Evolutionary conservation across 2,888 invertebrate genomes (phyloP).

Genomic region (Tortrix viridana): DNA sequence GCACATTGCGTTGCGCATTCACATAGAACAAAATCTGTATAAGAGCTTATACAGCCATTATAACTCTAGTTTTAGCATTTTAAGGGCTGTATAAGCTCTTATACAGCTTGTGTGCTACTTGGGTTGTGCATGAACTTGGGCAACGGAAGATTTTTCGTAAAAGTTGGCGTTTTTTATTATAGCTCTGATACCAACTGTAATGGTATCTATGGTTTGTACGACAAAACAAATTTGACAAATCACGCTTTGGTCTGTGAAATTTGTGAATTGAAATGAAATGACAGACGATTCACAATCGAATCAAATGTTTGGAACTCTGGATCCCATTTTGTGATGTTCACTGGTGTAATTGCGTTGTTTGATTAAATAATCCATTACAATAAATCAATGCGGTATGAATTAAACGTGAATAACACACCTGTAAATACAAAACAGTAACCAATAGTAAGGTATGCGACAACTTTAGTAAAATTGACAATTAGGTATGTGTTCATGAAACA

Average conservation of each 20-base stretch:
- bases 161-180: constrained; percentile 3
- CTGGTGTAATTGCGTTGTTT: constrained; percentile 30
- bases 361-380: constrained; percentile 18
- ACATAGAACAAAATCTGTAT: too few species aligned
- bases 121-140: too few species aligned
- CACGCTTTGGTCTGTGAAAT: constrained; percentile 32
- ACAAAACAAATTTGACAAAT: constrained; percentile 36
- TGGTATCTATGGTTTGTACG: neutral
- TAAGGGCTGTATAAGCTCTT: too few species aligned
- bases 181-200: neutral
- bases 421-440: constrained; percentile 10
- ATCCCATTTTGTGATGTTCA: constrained; percentile 35
- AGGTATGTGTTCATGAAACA: constrained; percentile 43
- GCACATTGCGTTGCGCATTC: too few species aligned
- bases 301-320: constrained; percentile 36
- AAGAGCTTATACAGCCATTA: too few species aligned
- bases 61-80: too few species aligned
- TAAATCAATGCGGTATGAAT: constrained; percentile 30
- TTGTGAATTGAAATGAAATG: constrained; percentile 13
- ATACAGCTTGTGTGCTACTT: too few species aligned
- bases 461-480: constrained; percentile 38
- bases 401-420: constrained; percentile 6
- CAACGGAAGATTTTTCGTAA: too few species aligned
- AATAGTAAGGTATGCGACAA: constrained; percentile 31
- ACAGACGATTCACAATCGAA: constrained; percentile 22